A percentile compares a stretch with the other conserved stretches of the same genome.
Evolutionary conservation across 2,888 invertebrate genomes (phyloP).

Genomic region (Syrista parreyssii): DNA sequence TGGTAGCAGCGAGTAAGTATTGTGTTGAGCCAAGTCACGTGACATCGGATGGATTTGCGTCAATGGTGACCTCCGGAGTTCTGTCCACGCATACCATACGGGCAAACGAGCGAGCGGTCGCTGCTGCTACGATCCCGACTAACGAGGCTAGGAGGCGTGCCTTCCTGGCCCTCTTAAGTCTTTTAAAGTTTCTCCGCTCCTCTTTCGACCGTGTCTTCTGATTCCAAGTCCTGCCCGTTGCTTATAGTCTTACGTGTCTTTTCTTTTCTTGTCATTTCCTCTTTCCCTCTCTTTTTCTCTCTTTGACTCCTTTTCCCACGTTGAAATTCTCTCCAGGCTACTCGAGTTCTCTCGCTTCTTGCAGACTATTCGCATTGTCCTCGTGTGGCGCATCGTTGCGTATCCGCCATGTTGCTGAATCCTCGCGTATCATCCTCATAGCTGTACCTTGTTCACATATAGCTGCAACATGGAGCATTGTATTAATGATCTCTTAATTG

Average conservation of each 20-base stretch:
- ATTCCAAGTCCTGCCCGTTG: background rate
- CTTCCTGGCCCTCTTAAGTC: slow-evolving; percentile 31
- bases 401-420: background rate
- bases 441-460: background rate
- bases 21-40: slow-evolving; percentile 68
- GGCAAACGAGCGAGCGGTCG: slow-evolving; percentile 12
- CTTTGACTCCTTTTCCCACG: background rate
- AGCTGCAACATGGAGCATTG: too few relatives aligned
- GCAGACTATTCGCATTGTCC: background rate
- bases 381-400: background rate
- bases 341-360: background rate
- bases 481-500: background rate
- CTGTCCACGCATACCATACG: slow-evolving; percentile 64
- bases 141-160: slow-evolving; percentile 42
- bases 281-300: background rate
- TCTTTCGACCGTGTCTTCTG: background rate
- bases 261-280: background rate
- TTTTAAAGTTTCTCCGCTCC: slow-evolving; percentile 1
- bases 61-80: slow-evolving; percentile 77
- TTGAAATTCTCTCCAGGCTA: background rate
- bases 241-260: too few relatives aligned
- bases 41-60: slow-evolving; percentile 74
- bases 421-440: background rate
- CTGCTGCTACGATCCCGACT: slow-evolving; percentile 10
- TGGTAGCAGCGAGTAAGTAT: slow-evolving; percentile 26